Evolutionary conservation across 2,797 vertebrate genomes (phyloP).

Genomic region (Linurgus olivaceus): DNA sequence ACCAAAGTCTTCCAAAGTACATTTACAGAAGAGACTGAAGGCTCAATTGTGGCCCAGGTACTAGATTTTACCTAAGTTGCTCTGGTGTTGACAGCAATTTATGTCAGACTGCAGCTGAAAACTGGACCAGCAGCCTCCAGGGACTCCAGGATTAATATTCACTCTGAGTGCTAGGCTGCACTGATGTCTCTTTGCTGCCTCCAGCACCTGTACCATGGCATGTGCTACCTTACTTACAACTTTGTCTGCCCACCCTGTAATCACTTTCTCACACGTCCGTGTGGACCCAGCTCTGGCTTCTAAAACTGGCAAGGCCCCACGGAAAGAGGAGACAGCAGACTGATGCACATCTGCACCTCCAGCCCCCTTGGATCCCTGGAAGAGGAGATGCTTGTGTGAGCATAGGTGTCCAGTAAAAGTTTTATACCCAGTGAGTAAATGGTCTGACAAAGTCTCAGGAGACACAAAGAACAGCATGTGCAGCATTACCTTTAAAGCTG

Average conservation of each 20-base stretch:
- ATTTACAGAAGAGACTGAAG: constrained; percentile 43
- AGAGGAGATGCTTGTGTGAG: not conserved
- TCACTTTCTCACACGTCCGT: not conserved
- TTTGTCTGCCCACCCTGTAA: not conserved
- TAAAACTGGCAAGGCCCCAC: not conserved
- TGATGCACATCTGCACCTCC: not conserved
- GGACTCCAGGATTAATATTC: not conserved
- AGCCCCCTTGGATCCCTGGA: not conserved
- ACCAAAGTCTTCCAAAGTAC: constrained; percentile 11
- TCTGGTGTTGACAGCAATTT: constrained; percentile 35
- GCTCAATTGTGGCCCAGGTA: constrained; percentile 1
- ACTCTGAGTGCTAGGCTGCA: not conserved
- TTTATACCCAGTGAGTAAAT: not conserved
- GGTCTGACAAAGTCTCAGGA: not conserved
- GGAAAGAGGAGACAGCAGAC: not conserved
- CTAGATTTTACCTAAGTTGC: constrained; percentile 25
- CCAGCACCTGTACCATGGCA: not conserved
- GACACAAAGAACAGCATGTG: not conserved
- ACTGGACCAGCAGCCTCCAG: not conserved
- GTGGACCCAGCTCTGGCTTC: not conserved
- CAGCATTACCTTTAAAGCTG: not conserved
- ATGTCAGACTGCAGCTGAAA: constrained; percentile 12
- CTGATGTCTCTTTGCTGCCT: not conserved
- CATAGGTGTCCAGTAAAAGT: not conserved
- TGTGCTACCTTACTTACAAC: not conserved